phyloP scores from a whole-genome alignment of 2,797 vertebrate species.

The Toxotes lorentzi region DNA sequence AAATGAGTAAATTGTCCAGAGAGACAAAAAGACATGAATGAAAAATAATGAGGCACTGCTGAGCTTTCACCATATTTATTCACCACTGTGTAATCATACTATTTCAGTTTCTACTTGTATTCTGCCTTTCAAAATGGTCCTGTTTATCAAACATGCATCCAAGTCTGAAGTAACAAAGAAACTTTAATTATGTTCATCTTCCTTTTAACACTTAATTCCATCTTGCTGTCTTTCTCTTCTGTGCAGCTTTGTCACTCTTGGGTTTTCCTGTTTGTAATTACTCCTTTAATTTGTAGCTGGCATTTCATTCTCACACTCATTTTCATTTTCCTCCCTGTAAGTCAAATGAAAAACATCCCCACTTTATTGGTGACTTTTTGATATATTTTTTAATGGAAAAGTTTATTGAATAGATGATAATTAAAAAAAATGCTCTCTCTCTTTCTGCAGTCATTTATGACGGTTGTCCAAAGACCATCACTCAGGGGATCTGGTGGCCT shows the following conservation, averaged over 20 bases:
- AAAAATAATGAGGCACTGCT: conserved; percentile 4
- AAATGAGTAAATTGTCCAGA: neutral
- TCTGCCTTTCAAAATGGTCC: neutral
- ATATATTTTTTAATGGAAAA: conserved; percentile 35
- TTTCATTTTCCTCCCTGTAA: conserved; percentile 6
- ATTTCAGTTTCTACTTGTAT: conserved; percentile 9
- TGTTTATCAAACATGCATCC: conserved; percentile 11
- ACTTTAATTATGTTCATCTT: conserved; percentile 20
- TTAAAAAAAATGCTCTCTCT: conserved; percentile 28
- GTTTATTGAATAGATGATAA: neutral
- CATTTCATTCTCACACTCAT: conserved; percentile 2
- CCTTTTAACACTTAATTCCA: neutral
- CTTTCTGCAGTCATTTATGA: conserved; percentile 93
- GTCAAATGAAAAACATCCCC: conserved; percentile 20
- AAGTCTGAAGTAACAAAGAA: conserved; percentile 11
- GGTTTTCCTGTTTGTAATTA: conserved; percentile 18
- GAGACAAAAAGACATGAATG: conserved; percentile 7
- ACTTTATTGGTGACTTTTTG: conserved; percentile 9
- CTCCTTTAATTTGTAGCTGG: conserved; percentile 21
- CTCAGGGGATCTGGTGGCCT: conserved; percentile 97
- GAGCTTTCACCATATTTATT: conserved; percentile 27
- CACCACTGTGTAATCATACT: conserved; percentile 18
- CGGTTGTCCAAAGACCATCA: conserved; percentile 95
- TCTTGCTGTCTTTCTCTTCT: neutral
- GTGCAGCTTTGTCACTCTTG: neutral